Evolutionary conservation across 2,113 vertebrate species (phyloP).

Genomic region (Apus apus): DNA sequence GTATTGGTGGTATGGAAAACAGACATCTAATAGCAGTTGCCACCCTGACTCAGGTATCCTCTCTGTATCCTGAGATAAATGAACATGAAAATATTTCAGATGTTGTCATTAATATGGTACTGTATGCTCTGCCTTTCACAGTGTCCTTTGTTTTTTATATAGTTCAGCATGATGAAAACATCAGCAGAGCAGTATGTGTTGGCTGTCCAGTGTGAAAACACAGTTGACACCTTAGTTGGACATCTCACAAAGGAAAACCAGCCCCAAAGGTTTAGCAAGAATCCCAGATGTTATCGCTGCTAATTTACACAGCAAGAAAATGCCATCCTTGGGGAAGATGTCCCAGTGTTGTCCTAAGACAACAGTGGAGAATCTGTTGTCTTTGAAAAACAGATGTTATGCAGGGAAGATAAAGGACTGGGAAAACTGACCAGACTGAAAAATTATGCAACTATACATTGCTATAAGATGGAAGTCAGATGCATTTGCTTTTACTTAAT

Average conservation of each 20-base stretch:
- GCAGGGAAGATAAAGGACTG: not conserved
- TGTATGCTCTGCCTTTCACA: not conserved
- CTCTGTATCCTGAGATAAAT: not conserved
- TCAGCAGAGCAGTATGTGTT: not conserved
- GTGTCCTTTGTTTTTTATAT: not conserved
- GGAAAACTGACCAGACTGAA: not conserved
- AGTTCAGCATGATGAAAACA: not conserved
- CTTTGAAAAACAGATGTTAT: conserved; percentile 33
- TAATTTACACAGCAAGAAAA: conserved; percentile 65
- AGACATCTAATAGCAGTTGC: not conserved
- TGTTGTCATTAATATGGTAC: not conserved
- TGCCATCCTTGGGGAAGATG: conserved; percentile 58
- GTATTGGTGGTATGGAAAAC: not conserved
- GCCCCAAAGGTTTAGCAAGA: conserved; percentile 22
- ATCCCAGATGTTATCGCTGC: conserved; percentile 47
- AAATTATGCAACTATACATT: not conserved
- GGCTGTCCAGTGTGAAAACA: not conserved
- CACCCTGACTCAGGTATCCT: not conserved
- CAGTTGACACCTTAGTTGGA: not conserved
- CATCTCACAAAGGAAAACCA: conserved; percentile 36
- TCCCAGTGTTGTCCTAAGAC: conserved; percentile 39
- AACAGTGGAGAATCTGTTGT: conserved; percentile 12
- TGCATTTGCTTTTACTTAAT: not conserved
- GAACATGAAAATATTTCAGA: not conserved
- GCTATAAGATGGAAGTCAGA: conserved; percentile 3